Evolutionary conservation across 2,797 vertebrate species (phyloP), one percentile per base, ranked within the genome.

Genomic region (Enteromius argenteus): DNA sequence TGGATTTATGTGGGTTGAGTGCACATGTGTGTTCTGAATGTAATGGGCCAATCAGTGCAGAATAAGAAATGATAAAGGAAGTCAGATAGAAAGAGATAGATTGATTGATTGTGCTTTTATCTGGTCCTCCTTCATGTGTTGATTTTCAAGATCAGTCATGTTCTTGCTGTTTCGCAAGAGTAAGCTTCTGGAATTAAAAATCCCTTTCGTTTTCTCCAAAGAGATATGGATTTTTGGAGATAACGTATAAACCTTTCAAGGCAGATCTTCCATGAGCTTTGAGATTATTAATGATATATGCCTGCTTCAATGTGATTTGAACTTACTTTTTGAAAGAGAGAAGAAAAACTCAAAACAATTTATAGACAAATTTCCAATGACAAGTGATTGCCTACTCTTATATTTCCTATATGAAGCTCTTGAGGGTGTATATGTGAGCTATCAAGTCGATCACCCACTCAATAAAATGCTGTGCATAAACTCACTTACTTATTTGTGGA

Each of bases 101-200:
- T 83, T 89, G 90, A 89, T 89, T 84, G 58, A 86, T 71, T 89
- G 86, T 89, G 87, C 86, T 88, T 84, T 93, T 91, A 94, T 94
- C 90, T 91, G 91, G 91, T 92, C 86, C 90, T 90, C 81, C 86
- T 87, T 86, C 85, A 87, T 86, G 87, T 42, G 81, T 90, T 88
- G 88, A 90, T 83, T 88, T 88, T 89, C 88, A 84, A 87, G 67
- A 80, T 80, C 44, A 51, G 30, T 80, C 7, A 23, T 85, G 85
- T 71, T 81, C 88, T 87, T 89, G 90, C 77, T 51, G 80, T 68
- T 71, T 75, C 14, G 44, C 62, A 68, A 79, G 44, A 68, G 46
- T 51, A 23, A 80, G 30, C 64, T 68, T 51, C 30, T 64, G 62
- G 62, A 80, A 80, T 80, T 67, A 68, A 80, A 67, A 80, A 39